Evolutionary conservation across 1,140 invertebrate genomes (phyloP), one percentile per base, ranked within the genome.

Genomic region (Mizuhopecten yessoensis): DNA sequence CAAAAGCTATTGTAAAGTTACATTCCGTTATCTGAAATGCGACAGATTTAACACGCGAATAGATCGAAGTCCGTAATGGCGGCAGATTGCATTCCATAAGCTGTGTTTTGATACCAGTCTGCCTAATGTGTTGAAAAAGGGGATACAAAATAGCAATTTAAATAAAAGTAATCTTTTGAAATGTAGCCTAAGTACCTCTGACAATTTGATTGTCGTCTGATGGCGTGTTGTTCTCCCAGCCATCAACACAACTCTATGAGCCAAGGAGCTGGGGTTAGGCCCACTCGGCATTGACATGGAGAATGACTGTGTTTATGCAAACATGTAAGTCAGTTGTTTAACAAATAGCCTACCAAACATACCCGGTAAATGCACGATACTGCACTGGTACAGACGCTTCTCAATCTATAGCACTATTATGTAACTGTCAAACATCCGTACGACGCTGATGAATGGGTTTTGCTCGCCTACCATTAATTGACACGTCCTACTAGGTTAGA

Each of bases 141-240:
- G 57, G n/a, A n/a, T n/a, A 75, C 57, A 75, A 75, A 75, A 75
- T 75, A 75, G n/a, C 57, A 75, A 75, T 75, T 75, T 75, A 75
- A 75, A 75, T 75, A 75, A 75, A 75, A 75, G 23, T 75, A 29
- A 75, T 75, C 57, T 75, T 75, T 5, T 75, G 23, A 75, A 75
- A 75, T 75, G 57, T 75, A 75, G 57, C 57, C 57, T 75, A 75
- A 75, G 57, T 75, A 75, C 11, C 11, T n/a, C 57, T 75, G 57
- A 75, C 57, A 75, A 75, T 75, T 75, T 75, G 57, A 75, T 75
- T n/a, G 29, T 75, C 23, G 57, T 29, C 29, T 75, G 57, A 75
- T 75, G 57, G 17, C 57, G 57, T 75, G 57, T 75, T 75, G 57
- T n/a, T 75, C 57, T 29, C 29, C 57, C 3, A 0, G 17, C n/a